phyloP scores from a whole-genome alignment of 2,113 vertebrate genomes.

The Gopherus flavomarginatus region DNA sequence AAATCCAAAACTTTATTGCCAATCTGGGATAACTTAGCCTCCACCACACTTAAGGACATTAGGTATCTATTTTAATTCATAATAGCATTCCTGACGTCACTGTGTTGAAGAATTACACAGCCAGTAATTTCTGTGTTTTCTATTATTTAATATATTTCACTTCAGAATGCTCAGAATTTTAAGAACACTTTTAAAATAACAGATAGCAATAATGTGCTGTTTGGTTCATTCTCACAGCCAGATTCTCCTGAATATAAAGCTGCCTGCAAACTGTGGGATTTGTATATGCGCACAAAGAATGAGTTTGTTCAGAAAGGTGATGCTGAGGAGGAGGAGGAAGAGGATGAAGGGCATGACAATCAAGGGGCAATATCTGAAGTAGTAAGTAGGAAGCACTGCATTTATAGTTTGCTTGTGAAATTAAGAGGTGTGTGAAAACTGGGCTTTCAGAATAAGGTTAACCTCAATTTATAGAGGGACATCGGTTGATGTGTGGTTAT shows the following conservation, averaged over 20 bases:
- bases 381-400: conserved; percentile 80
- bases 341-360: conserved; percentile 90
- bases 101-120: neutral
- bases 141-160: neutral
- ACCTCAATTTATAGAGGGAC: neutral
- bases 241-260: conserved; percentile 95
- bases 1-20: neutral
- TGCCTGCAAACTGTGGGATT: conserved; percentile 96
- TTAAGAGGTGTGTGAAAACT: neutral
- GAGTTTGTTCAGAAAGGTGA: conserved; percentile 97
- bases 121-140: neutral
- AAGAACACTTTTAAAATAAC: neutral
- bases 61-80: neutral
- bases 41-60: neutral
- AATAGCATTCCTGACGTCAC: neutral
- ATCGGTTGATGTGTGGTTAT: neutral
- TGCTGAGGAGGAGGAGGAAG: conserved; percentile 94
- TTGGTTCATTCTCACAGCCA: conserved; percentile 76
- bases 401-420: neutral
- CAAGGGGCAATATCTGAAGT: conserved; percentile 88
- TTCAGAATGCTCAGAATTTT: neutral
- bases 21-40: neutral
- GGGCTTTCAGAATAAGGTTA: neutral
- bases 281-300: conserved; percentile 96
- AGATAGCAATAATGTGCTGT: neutral